Evolutionary conservation across 1,140 invertebrate genomes (phyloP).

Genomic region (Aphelinus atriplicis): DNA sequence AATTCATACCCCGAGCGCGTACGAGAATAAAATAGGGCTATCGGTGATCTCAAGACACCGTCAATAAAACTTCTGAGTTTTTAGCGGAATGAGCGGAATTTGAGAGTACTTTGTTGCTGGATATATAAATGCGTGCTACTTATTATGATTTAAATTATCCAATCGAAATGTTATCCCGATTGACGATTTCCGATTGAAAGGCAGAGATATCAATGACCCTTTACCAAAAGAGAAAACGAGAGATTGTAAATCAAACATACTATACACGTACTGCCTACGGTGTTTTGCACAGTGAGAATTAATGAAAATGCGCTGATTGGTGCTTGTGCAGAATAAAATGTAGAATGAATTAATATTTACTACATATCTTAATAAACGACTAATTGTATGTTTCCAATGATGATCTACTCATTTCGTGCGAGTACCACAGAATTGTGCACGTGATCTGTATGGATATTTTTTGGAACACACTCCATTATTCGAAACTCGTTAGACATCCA

Average conservation of each 20-base stretch:
- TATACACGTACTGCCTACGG: too few species aligned
- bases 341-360: background rate
- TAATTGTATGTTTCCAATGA: constrained; percentile 7
- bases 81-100: background rate
- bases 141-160: too few species aligned
- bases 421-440: background rate
- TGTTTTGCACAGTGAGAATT: too few species aligned
- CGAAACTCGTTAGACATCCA: too few species aligned
- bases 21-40: background rate
- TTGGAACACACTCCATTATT: too few species aligned
- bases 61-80: background rate
- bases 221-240: too few species aligned
- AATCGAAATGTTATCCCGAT: background rate
- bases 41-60: constrained; percentile 6
- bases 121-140: too few species aligned
- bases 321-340: too few species aligned
- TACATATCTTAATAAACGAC: constrained; percentile 1
- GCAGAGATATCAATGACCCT: too few species aligned
- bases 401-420: background rate
- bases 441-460: background rate
- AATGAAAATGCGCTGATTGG: too few species aligned
- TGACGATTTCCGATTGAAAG: background rate
- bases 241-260: too few species aligned
- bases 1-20: constrained; percentile 2
- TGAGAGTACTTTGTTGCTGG: background rate